Base-by-base conservation (phyloP, 2,888 invertebrate species). In the Diachrysia chrysitis region DNA sequence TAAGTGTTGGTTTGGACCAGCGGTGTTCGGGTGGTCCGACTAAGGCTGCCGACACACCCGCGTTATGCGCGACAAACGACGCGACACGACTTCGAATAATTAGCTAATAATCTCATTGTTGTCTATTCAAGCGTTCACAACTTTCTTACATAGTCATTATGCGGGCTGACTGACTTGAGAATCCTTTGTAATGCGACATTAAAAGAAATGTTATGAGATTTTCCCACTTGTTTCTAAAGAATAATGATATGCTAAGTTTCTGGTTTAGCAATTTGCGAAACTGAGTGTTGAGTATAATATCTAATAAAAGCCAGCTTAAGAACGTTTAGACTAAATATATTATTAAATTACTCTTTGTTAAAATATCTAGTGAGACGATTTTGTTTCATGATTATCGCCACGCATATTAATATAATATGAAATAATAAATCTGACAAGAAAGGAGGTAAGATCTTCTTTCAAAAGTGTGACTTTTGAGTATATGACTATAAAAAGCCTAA, bases 21-120 rank as follows among this genome's bases (percentile, higher is more conserved):
- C 54, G 66, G 72, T 81, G 72, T 83, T 83, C 79, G 83, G 83
- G 84, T 83, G 84, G 83, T 84, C 84, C 74, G 56, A 29, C 57
- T 73, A 73, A 79, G 71, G 82, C 65, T 70, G 71, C 63, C 69
- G 74, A 58, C 83, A 83, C 73, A 74, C 73, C 42, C 19, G 54
- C 76, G 69, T 70, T 73, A 77, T 68, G 69, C 69, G 72, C 83
- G 69, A 73, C 78, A 71, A 54, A 62, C 76, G 71, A 73, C 69
- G 71, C 77, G 73, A 82, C 82, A 81, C 81, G 83, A 82, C 81
- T 82, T 75, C 75, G 81, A 82, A 81, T 82, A 81, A 82, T 80
- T 80, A 80, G 83, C 83, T 68, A 82, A 82, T 81, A 80, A 81
- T 81, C 69, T 78, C 81, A 81, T 81, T 81, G 81, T 82, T 80